Evolutionary conservation across 2,113 vertebrate genomes (phyloP).

Genomic region (Hepsetus odoe): DNA sequence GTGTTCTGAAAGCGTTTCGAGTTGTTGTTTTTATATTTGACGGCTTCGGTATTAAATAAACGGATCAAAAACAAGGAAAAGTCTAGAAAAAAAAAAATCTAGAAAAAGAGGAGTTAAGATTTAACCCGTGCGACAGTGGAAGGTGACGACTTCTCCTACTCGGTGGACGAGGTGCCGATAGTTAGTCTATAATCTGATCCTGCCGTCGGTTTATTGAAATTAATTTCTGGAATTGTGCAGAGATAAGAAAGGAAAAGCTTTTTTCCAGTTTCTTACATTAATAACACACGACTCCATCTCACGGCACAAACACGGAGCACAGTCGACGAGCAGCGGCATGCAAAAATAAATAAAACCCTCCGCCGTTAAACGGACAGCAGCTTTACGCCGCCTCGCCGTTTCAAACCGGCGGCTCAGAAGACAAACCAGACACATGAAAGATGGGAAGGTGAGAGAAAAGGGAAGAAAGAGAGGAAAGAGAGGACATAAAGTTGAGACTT

Average conservation of each 20-base stretch:
- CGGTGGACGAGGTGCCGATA: too few species aligned
- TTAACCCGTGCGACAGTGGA: too few species aligned
- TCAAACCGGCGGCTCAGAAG: conserved; percentile 42
- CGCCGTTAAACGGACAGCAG: neutral
- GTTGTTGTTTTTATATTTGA: too few species aligned
- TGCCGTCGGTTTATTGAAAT: too few species aligned
- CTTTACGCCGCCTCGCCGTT: neutral
- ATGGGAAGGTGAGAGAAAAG: conserved; percentile 30
- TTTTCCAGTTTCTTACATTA: neutral
- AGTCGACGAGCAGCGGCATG: conserved; percentile 22
- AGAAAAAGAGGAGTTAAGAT: too few species aligned
- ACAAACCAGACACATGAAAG: conserved; percentile 11
- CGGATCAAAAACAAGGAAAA: too few species aligned
- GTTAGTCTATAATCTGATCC: too few species aligned
- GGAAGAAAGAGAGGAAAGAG: conserved; percentile 58
- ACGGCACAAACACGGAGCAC: neutral
- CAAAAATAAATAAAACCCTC: conserved; percentile 18
- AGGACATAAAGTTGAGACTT: conserved; percentile 92
- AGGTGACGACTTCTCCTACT: too few species aligned
- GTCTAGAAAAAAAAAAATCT: too few species aligned
- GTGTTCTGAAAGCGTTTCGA: too few species aligned
- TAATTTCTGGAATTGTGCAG: too few species aligned
- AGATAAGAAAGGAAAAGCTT: neutral
- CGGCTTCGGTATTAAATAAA: too few species aligned
- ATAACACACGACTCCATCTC: neutral